Percentiles rank a stretch among this genome's conserved stretches.
phyloP scores from a whole-genome alignment of 1,140 invertebrate species.

The Neotoxoptera formosana region DNA sequence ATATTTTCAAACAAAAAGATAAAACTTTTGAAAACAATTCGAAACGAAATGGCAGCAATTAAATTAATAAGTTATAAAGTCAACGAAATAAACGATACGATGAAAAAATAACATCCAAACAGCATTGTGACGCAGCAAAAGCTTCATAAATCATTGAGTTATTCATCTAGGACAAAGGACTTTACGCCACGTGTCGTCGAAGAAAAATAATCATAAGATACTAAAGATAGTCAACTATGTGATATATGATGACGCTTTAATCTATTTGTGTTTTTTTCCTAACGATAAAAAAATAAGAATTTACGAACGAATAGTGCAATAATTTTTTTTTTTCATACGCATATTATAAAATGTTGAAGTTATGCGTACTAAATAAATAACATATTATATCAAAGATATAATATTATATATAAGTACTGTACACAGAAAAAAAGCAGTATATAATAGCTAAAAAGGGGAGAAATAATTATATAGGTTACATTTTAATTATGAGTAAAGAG shows the following conservation, averaged over 20 bases:
- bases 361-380: not conserved
- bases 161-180: conserved; percentile 12
- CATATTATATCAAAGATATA: not conserved
- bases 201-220: not conserved
- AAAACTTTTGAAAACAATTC: not conserved
- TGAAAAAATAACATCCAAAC: not conserved
- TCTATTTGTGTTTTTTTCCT: not conserved
- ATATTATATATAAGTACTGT: not conserved
- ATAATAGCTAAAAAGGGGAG: not conserved
- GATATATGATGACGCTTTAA: not conserved
- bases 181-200: not conserved
- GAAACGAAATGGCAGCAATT: not conserved
- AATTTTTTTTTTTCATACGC: not conserved
- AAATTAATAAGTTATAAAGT: not conserved
- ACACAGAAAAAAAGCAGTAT: not conserved
- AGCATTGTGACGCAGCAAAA: not conserved
- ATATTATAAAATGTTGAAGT: not conserved
- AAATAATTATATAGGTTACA: not conserved
- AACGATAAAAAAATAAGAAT: not conserved
- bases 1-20: not conserved
- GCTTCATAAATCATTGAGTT: conserved; percentile 29
- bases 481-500: not conserved
- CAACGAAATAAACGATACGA: not conserved
- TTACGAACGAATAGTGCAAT: not conserved
- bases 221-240: conserved; percentile 3